Evolutionary conservation across 53 echinoderm and acorn worm species (phyloP), one percentile per base, ranked within the genome.

Genomic region (Temnopleurus reevesii): DNA sequence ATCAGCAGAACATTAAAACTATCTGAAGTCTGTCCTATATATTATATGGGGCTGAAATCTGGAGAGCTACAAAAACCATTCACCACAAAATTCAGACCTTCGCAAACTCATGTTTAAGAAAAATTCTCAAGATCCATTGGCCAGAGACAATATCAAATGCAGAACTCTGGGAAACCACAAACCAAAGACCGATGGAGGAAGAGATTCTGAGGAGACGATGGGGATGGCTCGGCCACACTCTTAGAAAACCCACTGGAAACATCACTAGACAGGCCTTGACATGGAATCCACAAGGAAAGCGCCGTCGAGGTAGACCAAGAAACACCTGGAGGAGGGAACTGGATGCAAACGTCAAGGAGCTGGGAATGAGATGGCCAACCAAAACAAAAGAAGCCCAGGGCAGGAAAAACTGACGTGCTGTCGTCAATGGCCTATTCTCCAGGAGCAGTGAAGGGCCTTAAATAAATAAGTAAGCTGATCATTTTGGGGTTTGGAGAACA

Each of bases 81-180:
- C 26, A 9, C 18, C 26, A 49, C 23, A 81, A 81, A 23, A 46
- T 81, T 44, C 49, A 81, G 51, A 81, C 81, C 45, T 81, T 81
- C 24, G 2, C 24, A 46, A 81, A 81, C 51, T 18, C 47, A 18
- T 81, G 81, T 15, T 25, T 81, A n/a, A 81, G 81, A 38, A 81
- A 38, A 81, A 81, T 81, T 18, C 53, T 81, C 47, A 47, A 23
- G 53, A 81, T 81, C 5, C 51, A 47, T n/a, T 81, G 47, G 81
- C 81, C 81, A 23, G 77, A 76, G 77, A 76, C 35, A 76, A 76
- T 76, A 25, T 36, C 26, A 5, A 76, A 76, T 29, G 1, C 43
- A 18, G 77, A 76, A 26, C 43, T 76, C 35, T 76, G 26, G 77
- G 27, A 76, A 29, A 23, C 19, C 23, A 76, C 0, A 76, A 76